These are phyloP conservation scores for Platycnemis pennipes DNA, from an alignment of 2,888 invertebrate genomes.

Conservation along the genomic window DNA sequence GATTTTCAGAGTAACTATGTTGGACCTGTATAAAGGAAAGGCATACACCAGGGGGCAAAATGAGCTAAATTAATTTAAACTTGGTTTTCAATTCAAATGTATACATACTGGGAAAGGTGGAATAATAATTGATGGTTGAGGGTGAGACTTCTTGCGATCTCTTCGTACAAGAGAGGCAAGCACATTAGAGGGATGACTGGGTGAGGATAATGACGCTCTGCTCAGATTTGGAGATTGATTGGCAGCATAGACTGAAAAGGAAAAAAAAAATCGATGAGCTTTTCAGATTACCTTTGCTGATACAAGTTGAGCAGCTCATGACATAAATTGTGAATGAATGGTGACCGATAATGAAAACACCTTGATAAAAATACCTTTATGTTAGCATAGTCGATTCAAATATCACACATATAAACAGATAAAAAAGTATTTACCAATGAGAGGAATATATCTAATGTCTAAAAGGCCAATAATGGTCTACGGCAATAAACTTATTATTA, in stretches of 20 bases:
- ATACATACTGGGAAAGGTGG: slow-evolving; percentile 81
- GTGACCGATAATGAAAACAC: no score
- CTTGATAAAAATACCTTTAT: no score
- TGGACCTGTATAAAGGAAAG: neutral
- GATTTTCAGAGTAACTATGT: slow-evolving; percentile 37
- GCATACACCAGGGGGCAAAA: neutral
- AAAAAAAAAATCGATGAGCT: neutral
- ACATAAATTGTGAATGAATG: no score
- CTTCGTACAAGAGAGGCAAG: slow-evolving; percentile 76
- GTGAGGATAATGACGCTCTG: slow-evolving; percentile 78
- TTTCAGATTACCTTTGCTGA: neutral
- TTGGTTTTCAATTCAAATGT: no score
- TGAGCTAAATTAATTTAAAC: neutral
- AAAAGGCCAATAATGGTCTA: no score
- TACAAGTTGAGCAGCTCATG: no score
- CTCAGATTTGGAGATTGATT: slow-evolving; percentile 80
- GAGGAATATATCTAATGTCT: no score
- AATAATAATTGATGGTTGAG: slow-evolving; percentile 82
- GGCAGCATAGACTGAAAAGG: slow-evolving; percentile 73
- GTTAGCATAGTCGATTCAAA: no score
- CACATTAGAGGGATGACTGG: slow-evolving; percentile 77
- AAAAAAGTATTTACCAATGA: no score
- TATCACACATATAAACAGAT: no score
- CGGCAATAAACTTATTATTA: no score
- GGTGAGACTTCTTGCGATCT: slow-evolving; percentile 81